A percentile compares a stretch with the other conserved stretches of the same genome.
These are phyloP conservation scores for Siderastrea radians DNA, from an alignment of 92 coral and sea anemone genomes.

Conservation along the genomic window DNA sequence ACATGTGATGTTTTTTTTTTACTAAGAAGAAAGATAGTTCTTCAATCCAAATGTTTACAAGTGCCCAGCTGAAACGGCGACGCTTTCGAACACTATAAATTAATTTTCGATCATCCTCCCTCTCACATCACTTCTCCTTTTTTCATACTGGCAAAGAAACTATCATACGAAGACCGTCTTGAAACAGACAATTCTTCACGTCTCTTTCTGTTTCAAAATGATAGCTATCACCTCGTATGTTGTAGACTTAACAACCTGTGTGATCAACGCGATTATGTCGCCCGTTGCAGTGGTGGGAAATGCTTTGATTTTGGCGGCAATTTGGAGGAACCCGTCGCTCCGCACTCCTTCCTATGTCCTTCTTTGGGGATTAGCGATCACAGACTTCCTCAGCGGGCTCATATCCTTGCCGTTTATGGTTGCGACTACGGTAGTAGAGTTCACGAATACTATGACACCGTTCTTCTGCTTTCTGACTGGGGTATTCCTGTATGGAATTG, in stretches of 20 bases:
- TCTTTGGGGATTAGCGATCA: conserved; percentile 36
- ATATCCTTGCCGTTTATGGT: conserved; percentile 22
- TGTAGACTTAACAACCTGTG: not conserved
- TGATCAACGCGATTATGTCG: not conserved
- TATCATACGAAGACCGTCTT: not conserved
- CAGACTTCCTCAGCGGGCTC: conserved; percentile 43
- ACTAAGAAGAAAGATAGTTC: too few species aligned
- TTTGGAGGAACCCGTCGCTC: conserved; percentile 34
- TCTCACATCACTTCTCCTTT: too few species aligned
- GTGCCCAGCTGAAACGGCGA: too few species aligned
- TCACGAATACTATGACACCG: not conserved
- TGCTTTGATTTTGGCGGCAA: conserved; percentile 30
- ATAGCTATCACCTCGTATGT: not conserved
- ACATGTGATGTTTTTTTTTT: too few species aligned
- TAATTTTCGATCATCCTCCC: too few species aligned
- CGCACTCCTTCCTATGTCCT: conserved; percentile 43
- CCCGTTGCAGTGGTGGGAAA: conserved; percentile 46
- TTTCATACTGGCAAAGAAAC: too few species aligned
- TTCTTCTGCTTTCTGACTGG: not conserved
- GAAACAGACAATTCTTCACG: not conserved
- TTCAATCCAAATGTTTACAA: too few species aligned
- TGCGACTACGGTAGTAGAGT: not conserved
- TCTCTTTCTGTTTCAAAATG: not conserved
- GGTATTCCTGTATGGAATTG: not conserved
- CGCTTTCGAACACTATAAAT: too few species aligned